Evolutionary conservation across 2,113 vertebrate species (phyloP).

Genomic region (Hemibagrus wyckioides): DNA sequence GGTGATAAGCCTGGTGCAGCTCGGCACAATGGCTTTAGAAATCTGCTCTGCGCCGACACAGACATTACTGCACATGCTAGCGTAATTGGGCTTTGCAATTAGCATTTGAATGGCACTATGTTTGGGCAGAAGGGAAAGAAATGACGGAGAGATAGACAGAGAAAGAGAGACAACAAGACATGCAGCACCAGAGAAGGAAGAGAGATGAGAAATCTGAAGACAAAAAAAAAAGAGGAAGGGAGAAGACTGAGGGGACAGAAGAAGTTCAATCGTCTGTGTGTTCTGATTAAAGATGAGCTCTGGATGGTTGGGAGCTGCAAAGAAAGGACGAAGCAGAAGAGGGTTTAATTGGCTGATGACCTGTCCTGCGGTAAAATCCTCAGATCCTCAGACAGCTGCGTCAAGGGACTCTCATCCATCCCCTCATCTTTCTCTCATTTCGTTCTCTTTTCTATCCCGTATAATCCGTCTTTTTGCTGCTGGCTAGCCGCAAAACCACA

Average conservation of each 20-base stretch:
- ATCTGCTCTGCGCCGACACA: constrained; percentile 63
- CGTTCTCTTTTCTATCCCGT: constrained; percentile 6
- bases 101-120: constrained; percentile 70
- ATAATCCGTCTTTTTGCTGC: constrained; percentile 32
- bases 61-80: constrained; percentile 63
- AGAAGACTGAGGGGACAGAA: constrained; percentile 7
- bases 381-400: constrained; percentile 33
- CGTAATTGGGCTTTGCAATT: constrained; percentile 68
- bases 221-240: neutral
- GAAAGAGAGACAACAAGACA: constrained; percentile 24
- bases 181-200: neutral
- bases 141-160: constrained; percentile 34
- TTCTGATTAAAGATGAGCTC: constrained; percentile 54
- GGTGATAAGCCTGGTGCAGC: constrained; percentile 58
- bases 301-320: constrained; percentile 7
- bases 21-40: constrained; percentile 62
- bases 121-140: constrained; percentile 49
- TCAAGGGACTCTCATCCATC: constrained; percentile 35
- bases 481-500: constrained; percentile 25
- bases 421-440: constrained; percentile 31
- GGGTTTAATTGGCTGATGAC: constrained; percentile 59
- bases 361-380: constrained; percentile 56
- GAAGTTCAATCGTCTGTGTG: constrained; percentile 37
- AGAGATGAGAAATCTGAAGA: constrained; percentile 5
- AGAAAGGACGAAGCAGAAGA: constrained; percentile 39